A percentile compares a stretch with the other conserved stretches of the same genome.
These are phyloP conservation scores for Leptodactylus fuscus DNA, from an alignment of 2,113 vertebrate genomes.

Conservation along the genomic window DNA sequence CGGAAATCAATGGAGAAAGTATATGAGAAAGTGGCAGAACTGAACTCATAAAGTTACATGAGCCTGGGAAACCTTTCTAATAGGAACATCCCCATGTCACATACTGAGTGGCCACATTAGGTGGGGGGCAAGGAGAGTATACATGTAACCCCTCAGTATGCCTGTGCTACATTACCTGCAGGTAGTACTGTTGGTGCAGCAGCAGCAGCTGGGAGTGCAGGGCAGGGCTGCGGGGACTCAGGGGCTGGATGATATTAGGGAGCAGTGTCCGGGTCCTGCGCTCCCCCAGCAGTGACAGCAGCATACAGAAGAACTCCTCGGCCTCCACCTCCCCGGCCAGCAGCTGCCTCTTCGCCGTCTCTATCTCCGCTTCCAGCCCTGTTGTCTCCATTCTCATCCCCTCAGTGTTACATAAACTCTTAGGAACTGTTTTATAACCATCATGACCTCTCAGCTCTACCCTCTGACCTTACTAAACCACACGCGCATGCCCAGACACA, in stretches of 20 bases:
- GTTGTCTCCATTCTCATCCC: not conserved
- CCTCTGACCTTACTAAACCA: not conserved
- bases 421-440: conserved; percentile 25
- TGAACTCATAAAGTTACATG: not conserved
- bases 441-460: not conserved
- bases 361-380: not conserved
- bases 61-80: no score
- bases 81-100: no score
- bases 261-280: not conserved
- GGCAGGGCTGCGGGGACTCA: not conserved
- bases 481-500: not conserved
- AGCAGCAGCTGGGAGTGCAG: not conserved
- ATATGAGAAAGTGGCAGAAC: no score
- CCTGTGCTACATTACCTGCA: not conserved
- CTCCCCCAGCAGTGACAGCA: conserved; percentile 38
- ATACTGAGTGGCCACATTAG: no score
- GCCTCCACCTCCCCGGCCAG: not conserved
- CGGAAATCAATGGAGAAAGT: no score
- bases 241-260: not conserved
- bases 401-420: not conserved
- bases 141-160: no score
- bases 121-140: no score
- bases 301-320: conserved; percentile 11
- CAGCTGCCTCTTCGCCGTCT: not conserved
- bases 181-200: not conserved